Percentiles rank a stretch among this genome's conserved stretches.
These are phyloP conservation scores for Popillia japonica DNA, from an alignment of 1,140 invertebrate species.

Conservation along the genomic window DNA sequence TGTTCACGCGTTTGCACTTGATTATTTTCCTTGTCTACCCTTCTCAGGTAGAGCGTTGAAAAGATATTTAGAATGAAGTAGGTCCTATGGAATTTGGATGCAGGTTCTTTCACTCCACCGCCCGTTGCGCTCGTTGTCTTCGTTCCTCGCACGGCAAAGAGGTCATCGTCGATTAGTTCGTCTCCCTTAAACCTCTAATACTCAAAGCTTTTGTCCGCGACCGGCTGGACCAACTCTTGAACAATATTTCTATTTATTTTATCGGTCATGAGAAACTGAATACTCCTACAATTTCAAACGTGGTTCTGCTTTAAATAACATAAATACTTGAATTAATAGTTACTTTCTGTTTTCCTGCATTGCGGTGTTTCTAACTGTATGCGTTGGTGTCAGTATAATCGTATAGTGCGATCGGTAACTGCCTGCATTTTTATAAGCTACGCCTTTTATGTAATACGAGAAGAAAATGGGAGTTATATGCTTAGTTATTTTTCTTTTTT, in stretches of 20 bases:
- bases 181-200: conserved; percentile 25
- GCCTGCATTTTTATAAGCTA: background rate
- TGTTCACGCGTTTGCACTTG: conserved; percentile 13
- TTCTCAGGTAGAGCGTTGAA: background rate
- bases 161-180: conserved; percentile 37
- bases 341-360: conserved; percentile 36
- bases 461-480: too few species aligned
- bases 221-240: conserved; percentile 35
- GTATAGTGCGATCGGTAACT: background rate
- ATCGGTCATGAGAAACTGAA: conserved; percentile 46
- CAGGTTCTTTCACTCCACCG: conserved; percentile 51
- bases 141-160: background rate
- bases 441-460: background rate
- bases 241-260: conserved; percentile 51
- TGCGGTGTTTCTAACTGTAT: background rate
- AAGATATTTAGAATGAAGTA: conserved; percentile 43
- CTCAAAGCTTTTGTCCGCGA: conserved; percentile 38
- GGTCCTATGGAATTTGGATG: conserved; percentile 53
- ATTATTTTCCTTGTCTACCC: conserved; percentile 6
- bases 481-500: too few species aligned
- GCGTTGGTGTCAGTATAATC: background rate
- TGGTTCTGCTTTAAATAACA: conserved; percentile 47
- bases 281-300: conserved; percentile 47
- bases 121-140: conserved; percentile 41
- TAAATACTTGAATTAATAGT: conserved; percentile 44